A percentile compares a stretch with the other conserved stretches of the same genome.
Conservation (phyloP, 2,797 vertebrate species). For the Phoebastria nigripes region DNA sequence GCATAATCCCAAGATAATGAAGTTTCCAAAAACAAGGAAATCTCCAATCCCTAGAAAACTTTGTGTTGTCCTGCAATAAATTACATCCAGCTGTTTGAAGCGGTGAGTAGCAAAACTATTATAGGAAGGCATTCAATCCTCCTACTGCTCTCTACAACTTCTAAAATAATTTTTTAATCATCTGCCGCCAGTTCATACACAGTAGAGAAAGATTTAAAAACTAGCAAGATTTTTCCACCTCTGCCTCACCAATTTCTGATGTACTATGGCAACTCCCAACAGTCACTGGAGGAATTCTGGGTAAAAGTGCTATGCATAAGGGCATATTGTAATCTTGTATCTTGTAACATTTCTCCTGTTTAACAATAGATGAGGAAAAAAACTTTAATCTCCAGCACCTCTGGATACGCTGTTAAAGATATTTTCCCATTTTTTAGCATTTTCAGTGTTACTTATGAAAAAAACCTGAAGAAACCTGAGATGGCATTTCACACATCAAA, state of each 20-base stretch:
- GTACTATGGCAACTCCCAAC: not conserved
- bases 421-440: not conserved
- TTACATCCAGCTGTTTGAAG: not conserved
- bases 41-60: not conserved
- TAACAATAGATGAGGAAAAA: not conserved
- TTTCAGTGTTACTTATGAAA: not conserved
- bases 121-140: not conserved
- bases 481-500: not conserved
- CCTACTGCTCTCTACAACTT: not conserved
- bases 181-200: not conserved
- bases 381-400: not conserved
- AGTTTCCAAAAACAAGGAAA: not conserved
- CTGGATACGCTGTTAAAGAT: not conserved
- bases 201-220: not conserved
- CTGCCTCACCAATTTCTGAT: not conserved
- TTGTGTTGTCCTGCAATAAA: not conserved
- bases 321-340: not conserved
- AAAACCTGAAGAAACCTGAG: not conserved
- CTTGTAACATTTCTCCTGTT: not conserved
- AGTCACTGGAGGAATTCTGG: not conserved
- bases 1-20: not conserved
- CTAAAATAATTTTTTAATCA: not conserved
- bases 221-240: not conserved
- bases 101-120: rapidly evolving
- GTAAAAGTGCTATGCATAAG: not conserved